Evolutionary conservation across 1,140 invertebrate genomes (phyloP).

Genomic region (Dolichoris vasculosae): DNA sequence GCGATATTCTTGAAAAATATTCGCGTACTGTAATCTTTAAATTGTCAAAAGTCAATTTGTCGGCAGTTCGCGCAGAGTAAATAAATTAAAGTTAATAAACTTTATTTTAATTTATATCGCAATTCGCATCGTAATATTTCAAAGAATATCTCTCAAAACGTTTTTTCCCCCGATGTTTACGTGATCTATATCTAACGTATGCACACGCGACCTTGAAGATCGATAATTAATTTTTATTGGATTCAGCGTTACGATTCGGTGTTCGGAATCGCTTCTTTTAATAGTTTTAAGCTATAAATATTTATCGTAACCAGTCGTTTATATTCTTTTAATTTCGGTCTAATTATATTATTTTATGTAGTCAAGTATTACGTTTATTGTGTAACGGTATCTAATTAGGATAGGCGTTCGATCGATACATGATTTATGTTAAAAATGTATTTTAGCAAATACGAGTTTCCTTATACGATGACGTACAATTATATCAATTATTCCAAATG

Average conservation of each 20-base stretch:
- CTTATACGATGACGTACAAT: neutral
- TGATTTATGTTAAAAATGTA: neutral
- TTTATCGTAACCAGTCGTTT: neutral
- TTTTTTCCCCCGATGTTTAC: no score
- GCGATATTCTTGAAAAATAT: neutral
- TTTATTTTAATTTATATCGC: no score
- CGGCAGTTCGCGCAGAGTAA: neutral
- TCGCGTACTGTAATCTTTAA: neutral
- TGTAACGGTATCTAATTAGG: no score
- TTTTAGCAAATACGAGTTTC: neutral
- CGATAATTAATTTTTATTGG: neutral
- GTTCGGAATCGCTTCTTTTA: neutral
- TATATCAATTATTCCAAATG: neutral
- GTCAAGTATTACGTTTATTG: no score
- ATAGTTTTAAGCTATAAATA: neutral
- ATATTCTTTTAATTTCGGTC: neutral
- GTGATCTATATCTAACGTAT: no score
- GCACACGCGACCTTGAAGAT: no score
- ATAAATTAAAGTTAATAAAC: neutral
- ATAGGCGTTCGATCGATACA: neutral
- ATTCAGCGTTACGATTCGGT: neutral
- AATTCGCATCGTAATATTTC: no score
- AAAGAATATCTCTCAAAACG: no score
- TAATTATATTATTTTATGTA: neutral
- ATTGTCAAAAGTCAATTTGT: neutral